Percentiles rank a stretch among this genome's conserved stretches.
These are phyloP conservation scores for Serrognathus titanus DNA, from an alignment of 2,888 invertebrate genomes.

Conservation along the genomic window DNA sequence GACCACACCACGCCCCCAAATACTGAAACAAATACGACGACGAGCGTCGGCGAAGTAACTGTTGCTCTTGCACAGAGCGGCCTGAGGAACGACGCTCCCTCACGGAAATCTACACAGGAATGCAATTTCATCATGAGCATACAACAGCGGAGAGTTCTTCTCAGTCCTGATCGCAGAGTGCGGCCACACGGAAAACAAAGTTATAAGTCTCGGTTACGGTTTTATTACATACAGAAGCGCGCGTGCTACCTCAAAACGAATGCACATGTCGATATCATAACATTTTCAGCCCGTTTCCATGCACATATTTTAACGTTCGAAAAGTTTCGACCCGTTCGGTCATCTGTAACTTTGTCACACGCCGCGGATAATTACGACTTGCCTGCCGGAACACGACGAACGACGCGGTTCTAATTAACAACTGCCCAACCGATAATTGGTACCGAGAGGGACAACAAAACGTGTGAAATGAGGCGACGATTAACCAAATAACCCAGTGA, in stretches of 20 bases:
- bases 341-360: constrained; percentile 20
- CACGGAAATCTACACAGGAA: constrained; percentile 52
- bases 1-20: constrained; percentile 44
- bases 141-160: constrained; percentile 41
- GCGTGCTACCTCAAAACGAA: background rate
- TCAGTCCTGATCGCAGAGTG: constrained; percentile 47
- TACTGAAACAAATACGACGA: constrained; percentile 47
- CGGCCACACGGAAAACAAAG: constrained; percentile 51
- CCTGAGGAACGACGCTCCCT: constrained; percentile 40
- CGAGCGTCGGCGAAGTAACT: constrained; percentile 43
- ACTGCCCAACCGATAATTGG: constrained; percentile 28
- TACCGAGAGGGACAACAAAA: constrained; percentile 17
- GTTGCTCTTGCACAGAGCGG: constrained; percentile 46
- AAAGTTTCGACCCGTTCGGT: background rate
- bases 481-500: too few species aligned
- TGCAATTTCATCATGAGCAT: constrained; percentile 51
- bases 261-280: constrained; percentile 1
- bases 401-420: constrained; percentile 27
- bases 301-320: too few species aligned
- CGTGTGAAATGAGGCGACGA: constrained; percentile 11
- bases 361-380: constrained; percentile 15
- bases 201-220: constrained; percentile 50
- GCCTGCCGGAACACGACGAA: constrained; percentile 14
- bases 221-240: constrained; percentile 42
- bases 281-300: too few species aligned